Evolutionary conservation across 2,888 invertebrate species (phyloP).

Genomic region (Drosophila gaucha): DNA sequence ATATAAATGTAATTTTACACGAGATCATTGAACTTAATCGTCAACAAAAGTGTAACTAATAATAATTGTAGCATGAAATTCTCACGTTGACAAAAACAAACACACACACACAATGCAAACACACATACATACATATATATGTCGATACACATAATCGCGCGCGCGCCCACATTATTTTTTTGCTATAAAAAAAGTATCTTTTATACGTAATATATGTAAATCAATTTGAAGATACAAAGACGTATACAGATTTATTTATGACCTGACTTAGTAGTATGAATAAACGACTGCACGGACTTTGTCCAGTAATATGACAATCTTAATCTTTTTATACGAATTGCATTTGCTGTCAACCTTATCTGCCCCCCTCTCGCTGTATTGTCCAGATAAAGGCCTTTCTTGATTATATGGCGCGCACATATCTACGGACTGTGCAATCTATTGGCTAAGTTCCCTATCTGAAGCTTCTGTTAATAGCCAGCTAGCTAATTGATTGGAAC

Average conservation of each 20-base stretch:
- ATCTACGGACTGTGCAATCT: neutral
- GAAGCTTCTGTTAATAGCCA: neutral
- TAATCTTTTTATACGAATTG: constrained; percentile 32
- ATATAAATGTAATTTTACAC: constrained; percentile 4
- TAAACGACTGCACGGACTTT: constrained; percentile 44
- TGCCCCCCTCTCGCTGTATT: neutral
- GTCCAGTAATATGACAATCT: constrained; percentile 26
- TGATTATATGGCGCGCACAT: constrained; percentile 1
- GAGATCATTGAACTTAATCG: constrained; percentile 43
- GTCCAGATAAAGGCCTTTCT: neutral
- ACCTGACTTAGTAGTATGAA: constrained; percentile 8
- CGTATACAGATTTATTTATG: neutral
- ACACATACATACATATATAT: neutral
- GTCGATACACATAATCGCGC: neutral
- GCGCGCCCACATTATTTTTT: constrained; percentile 1
- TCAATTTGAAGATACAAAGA: constrained; percentile 19
- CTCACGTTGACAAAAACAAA: constrained; percentile 36
- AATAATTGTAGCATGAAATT: constrained; percentile 21
- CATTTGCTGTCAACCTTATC: constrained; percentile 34
- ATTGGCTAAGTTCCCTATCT: neutral
- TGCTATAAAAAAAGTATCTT: constrained; percentile 33
- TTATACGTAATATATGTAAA: constrained; percentile 43
- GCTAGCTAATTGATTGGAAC: constrained; percentile 15
- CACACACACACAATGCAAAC: neutral
- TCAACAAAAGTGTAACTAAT: constrained; percentile 32